Evolutionary conservation across 2,797 vertebrate genomes (phyloP).

Genomic region (Danio choprae): DNA sequence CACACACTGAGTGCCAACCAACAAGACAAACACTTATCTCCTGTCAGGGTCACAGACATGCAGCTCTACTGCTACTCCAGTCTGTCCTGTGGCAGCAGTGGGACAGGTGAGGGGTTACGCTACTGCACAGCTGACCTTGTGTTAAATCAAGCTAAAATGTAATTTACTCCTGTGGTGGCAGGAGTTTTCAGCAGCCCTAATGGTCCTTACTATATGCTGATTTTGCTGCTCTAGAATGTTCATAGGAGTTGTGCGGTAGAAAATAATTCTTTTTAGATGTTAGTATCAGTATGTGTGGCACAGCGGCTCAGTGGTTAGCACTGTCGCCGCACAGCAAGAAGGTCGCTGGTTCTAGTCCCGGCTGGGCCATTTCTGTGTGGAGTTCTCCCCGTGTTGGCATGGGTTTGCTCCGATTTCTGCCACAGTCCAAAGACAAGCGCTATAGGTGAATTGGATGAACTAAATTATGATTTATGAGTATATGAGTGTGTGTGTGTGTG

Average conservation of each 20-base stretch:
- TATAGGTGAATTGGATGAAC: too few species aligned
- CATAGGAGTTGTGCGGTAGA: background rate
- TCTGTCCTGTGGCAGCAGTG: background rate
- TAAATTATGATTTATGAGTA: too few species aligned
- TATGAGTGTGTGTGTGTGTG: too few species aligned
- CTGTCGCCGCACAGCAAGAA: too few species aligned
- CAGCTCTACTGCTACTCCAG: background rate
- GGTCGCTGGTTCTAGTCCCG: too few species aligned
- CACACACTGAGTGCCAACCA: conserved; percentile 42
- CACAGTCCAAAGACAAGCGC: too few species aligned
- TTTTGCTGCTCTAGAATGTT: background rate
- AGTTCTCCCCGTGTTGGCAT: too few species aligned
- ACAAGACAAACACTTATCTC: conserved; percentile 36
- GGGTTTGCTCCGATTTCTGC: too few species aligned
- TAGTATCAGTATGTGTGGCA: too few species aligned
- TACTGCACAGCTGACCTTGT: conserved; percentile 9
- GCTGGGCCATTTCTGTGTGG: too few species aligned
- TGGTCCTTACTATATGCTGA: background rate
- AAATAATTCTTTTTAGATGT: too few species aligned
- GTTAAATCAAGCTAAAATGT: conserved; percentile 3
- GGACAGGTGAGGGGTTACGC: conserved; percentile 23
- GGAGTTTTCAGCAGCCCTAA: background rate
- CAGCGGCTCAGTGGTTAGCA: too few species aligned
- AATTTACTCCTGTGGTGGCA: background rate
- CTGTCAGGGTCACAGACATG: conserved; percentile 27